phyloP scores from a whole-genome alignment of 2,888 invertebrate genomes.

The Amblyteles armatorius region DNA sequence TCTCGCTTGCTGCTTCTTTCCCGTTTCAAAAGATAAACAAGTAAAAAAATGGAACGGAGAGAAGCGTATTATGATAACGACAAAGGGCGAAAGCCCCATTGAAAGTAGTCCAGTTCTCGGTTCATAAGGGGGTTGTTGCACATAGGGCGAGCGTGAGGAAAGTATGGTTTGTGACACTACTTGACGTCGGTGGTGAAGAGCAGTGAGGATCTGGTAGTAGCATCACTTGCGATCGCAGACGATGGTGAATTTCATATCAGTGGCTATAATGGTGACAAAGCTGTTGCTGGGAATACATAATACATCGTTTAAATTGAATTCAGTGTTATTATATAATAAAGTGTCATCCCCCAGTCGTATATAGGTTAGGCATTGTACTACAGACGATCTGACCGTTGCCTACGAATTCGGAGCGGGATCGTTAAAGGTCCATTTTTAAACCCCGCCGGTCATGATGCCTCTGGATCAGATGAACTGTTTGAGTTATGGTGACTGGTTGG shows the following conservation, averaged over 20 bases:
- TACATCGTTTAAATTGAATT: conserved; percentile 81
- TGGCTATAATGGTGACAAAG: conserved; percentile 61
- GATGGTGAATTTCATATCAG: conserved; percentile 43
- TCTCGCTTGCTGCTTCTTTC: conserved; percentile 54
- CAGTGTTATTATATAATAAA: conserved; percentile 65
- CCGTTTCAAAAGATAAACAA: conserved; percentile 75
- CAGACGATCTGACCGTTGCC: conserved; percentile 53
- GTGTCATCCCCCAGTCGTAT: conserved; percentile 78
- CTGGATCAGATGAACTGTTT: conserved; percentile 35
- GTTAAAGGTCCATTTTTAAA: conserved; percentile 61
- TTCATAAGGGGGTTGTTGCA: conserved; percentile 62
- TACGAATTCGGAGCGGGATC: conserved; percentile 41
- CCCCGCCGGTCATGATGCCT: conserved; percentile 61
- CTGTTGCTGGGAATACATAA: conserved; percentile 70
- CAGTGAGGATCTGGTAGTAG: conserved; percentile 36
- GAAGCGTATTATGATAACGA: conserved; percentile 68
- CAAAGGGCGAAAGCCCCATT: conserved; percentile 62
- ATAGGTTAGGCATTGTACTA: conserved; percentile 74
- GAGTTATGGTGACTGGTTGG: conserved; percentile 10
- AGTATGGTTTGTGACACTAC: conserved; percentile 61
- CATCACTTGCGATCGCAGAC: conserved; percentile 48
- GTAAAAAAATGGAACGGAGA: conserved; percentile 51
- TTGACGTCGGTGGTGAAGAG: conserved; percentile 48
- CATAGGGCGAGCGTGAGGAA: conserved; percentile 62
- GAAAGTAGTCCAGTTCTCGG: conserved; percentile 63